phyloP scores from a whole-genome alignment of 2,113 vertebrate species.

The Ursus arctos region DNA sequence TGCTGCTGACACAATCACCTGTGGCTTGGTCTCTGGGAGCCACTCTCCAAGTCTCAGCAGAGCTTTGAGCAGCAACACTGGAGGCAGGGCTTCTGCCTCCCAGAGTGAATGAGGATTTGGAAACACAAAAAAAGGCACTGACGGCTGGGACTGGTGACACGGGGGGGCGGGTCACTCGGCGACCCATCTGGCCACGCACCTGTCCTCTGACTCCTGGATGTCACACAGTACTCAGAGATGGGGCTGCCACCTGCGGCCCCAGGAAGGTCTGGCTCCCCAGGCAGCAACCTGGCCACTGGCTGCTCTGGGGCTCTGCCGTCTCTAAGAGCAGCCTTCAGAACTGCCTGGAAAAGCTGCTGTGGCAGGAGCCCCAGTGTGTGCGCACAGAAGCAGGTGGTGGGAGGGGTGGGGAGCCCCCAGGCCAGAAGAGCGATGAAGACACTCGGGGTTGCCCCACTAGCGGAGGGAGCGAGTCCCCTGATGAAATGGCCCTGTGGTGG shows the following conservation, averaged over 20 bases:
- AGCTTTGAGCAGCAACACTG: background rate
- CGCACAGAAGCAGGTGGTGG: background rate
- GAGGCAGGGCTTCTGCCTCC: background rate
- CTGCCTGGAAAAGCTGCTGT: background rate
- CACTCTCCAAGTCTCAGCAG: background rate
- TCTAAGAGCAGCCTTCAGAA: background rate
- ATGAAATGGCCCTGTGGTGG: rapidly evolving
- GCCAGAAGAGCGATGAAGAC: background rate
- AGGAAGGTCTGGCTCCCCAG: background rate
- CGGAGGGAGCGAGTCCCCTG: background rate
- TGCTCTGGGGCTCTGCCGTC: background rate
- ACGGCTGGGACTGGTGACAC: no score
- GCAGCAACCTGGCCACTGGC: background rate
- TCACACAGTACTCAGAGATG: background rate
- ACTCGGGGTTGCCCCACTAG: rapidly evolving
- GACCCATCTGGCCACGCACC: background rate
- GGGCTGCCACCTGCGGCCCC: background rate
- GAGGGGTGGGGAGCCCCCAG: background rate
- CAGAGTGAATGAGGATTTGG: background rate
- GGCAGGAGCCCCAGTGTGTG: background rate
- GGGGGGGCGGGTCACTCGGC: no score
- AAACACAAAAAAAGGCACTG: background rate
- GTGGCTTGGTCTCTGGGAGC: background rate
- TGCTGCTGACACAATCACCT: background rate
- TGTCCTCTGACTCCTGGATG: background rate